phyloP scores from a whole-genome alignment of 1,140 invertebrate species.

The Nasonia vitripennis region DNA sequence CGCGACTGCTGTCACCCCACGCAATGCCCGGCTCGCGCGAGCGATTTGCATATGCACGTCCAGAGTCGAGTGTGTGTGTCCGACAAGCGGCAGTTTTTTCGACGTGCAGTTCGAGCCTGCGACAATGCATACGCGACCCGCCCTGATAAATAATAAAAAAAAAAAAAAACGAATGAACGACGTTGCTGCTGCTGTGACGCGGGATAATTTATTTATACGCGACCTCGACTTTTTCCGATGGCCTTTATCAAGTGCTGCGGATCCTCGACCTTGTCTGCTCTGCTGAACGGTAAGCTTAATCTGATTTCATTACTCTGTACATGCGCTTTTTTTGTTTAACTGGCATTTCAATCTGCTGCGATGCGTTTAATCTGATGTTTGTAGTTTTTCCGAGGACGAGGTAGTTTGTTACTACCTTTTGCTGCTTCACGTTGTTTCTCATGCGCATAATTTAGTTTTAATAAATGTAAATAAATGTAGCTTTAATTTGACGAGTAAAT shows the following conservation, averaged over 20 bases:
- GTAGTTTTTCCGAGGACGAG: not conserved
- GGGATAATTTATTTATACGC: conserved; percentile 22
- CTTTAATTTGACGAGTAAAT: too few species aligned
- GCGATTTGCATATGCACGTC: conserved; percentile 66
- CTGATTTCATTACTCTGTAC: not conserved
- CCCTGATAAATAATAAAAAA: conserved; percentile 15
- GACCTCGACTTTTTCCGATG: not conserved
- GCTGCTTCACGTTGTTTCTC: too few species aligned
- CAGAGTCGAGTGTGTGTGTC: conserved; percentile 50
- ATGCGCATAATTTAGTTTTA: too few species aligned
- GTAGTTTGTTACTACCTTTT: not conserved
- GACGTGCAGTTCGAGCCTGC: not conserved
- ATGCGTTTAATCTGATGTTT: not conserved
- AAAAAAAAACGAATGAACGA: not conserved
- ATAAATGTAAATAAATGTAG: too few species aligned
- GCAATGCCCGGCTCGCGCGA: conserved; percentile 60
- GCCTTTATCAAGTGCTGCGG: not conserved
- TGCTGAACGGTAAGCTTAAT: not conserved
- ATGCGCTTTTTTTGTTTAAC: not conserved
- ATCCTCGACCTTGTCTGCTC: not conserved
- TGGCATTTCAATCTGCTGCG: not conserved
- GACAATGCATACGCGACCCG: not conserved
- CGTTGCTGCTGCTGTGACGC: too few species aligned
- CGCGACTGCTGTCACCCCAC: conserved; percentile 63
- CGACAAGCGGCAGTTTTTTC: conserved; percentile 45